Evolutionary conservation across 2,797 vertebrate genomes (phyloP).

Genomic region (Scolopax bukidnonensis): DNA sequence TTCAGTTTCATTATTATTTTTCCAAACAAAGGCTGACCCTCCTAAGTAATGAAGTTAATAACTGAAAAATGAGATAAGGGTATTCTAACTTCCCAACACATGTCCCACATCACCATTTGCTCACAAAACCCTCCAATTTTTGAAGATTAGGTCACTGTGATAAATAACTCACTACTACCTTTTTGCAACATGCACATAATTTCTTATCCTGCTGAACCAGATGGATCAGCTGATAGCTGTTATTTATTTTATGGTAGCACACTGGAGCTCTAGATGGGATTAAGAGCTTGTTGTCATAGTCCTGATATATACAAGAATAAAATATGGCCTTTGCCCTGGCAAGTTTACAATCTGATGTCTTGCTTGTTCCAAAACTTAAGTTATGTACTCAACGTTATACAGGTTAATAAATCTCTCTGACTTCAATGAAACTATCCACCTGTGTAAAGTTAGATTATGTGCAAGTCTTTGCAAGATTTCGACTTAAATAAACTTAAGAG

Average conservation of each 20-base stretch:
- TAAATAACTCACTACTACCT: slow-evolving; percentile 29
- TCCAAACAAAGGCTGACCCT: background rate
- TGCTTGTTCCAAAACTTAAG: slow-evolving; percentile 45
- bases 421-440: slow-evolving; percentile 45
- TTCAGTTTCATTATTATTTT: background rate
- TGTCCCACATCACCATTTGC: background rate
- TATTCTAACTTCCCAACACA: background rate
- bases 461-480: slow-evolving; percentile 14
- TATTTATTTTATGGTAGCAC: slow-evolving; percentile 48
- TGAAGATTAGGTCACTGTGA: slow-evolving; percentile 7
- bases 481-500: background rate
- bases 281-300: slow-evolving; percentile 58
- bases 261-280: slow-evolving; percentile 30
- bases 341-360: slow-evolving; percentile 51
- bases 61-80: background rate
- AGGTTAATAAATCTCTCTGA: slow-evolving; percentile 59
- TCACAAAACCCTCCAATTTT: background rate
- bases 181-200: slow-evolving; percentile 24
- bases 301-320: slow-evolving; percentile 46
- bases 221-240: slow-evolving; percentile 41
- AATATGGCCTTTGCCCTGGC: slow-evolving; percentile 41
- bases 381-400: background rate
- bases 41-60: background rate
- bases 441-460: slow-evolving; percentile 50
- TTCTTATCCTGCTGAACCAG: slow-evolving; percentile 15